A percentile compares a stretch with the other conserved stretches of the same genome.
These are phyloP conservation scores for Forbesichthys papilliferus DNA, from an alignment of 2,113 vertebrate genomes.

Conservation along the genomic window DNA sequence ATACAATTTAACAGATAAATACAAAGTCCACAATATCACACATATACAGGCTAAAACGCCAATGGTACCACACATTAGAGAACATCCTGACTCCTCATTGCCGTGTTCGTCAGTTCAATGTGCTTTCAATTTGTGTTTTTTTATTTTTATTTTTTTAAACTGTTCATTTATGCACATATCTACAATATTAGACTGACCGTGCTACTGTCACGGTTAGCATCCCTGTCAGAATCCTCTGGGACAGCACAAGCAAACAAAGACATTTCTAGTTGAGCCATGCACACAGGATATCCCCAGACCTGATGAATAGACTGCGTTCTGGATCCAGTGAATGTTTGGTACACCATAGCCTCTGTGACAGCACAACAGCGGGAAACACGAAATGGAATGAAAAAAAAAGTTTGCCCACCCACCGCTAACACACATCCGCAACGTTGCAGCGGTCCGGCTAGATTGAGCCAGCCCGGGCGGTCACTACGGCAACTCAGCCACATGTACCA, in stretches of 20 bases:
- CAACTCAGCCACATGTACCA: slow-evolving; percentile 33
- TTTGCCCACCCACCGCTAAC: slow-evolving; percentile 16
- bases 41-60: no score
- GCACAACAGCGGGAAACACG: slow-evolving; percentile 18
- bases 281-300: slow-evolving; percentile 4
- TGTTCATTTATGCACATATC: neutral
- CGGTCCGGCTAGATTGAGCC: neutral
- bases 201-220: neutral
- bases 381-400: slow-evolving; percentile 22
- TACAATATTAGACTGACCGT: neutral
- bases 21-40: no score
- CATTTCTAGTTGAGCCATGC: slow-evolving; percentile 9
- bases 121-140: no score
- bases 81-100: no score
- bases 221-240: slow-evolving; percentile 3
- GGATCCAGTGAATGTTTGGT: slow-evolving; percentile 13
- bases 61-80: no score
- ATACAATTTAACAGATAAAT: no score
- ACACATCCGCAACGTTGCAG: slow-evolving; percentile 33
- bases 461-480: slow-evolving; percentile 31
- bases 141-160: neutral
- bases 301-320: slow-evolving; percentile 11
- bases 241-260: neutral
- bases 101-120: no score
- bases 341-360: slow-evolving; percentile 12